phyloP scores from a whole-genome alignment of 2,888 invertebrate species.

The Cantharis flavilabris region DNA sequence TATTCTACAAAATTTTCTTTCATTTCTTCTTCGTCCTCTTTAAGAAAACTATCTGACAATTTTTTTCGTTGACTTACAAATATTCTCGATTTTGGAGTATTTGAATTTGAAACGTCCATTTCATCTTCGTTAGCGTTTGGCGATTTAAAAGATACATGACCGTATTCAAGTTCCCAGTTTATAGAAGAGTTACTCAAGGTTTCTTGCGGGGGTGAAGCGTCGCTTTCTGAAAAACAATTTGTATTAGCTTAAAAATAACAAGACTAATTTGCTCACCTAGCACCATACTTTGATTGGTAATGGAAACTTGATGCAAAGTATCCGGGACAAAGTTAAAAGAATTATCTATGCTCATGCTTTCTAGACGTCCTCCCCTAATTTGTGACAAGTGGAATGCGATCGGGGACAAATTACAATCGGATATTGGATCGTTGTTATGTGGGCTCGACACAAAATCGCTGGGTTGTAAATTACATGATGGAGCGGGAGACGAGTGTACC shows the following conservation, averaged over 20 bases:
- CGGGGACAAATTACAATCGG: conserved; percentile 37
- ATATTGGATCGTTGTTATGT: conserved; percentile 30
- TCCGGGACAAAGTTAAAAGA: conserved; percentile 56
- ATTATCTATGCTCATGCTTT: conserved; percentile 61
- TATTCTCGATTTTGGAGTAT: conserved; percentile 50
- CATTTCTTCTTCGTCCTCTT: conserved; percentile 38
- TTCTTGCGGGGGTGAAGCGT: conserved; percentile 29
- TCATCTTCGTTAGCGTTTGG: conserved; percentile 35
- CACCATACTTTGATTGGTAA: conserved; percentile 33
- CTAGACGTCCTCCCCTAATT: conserved; percentile 56
- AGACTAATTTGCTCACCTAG: conserved; percentile 30
- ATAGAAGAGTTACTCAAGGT: conserved; percentile 42
- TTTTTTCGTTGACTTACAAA: conserved; percentile 52
- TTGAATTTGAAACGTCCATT: conserved; percentile 49
- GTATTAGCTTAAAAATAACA: background rate
- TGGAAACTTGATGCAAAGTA: conserved; percentile 37
- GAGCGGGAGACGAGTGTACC: conserved; percentile 40
- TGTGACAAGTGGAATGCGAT: conserved; percentile 15
- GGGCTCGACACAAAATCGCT: conserved; percentile 42
- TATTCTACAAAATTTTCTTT: conserved; percentile 32
- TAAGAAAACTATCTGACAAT: conserved; percentile 52
- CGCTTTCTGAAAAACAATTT: conserved; percentile 16
- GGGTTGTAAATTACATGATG: conserved; percentile 42
- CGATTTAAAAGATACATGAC: conserved; percentile 44
- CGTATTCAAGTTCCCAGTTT: conserved; percentile 54